Conservation (phyloP, 2,797 vertebrate species). For the Falco biarmicus region DNA sequence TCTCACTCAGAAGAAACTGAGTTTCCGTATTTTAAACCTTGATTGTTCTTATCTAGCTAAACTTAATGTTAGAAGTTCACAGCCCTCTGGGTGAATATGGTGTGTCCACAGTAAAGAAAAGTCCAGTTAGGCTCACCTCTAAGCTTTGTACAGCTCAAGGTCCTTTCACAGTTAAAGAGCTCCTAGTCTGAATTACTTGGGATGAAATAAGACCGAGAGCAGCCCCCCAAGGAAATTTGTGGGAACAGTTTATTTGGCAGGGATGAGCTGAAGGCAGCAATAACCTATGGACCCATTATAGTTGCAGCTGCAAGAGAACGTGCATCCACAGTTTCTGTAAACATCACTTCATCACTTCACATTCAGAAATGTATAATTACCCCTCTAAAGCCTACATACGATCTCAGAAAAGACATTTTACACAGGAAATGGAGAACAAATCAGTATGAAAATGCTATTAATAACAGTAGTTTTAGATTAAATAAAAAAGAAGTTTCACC, state of each 20-base stretch:
- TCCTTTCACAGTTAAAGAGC: not conserved
- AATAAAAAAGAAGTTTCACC: not conserved
- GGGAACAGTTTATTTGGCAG: not conserved
- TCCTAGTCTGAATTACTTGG: not conserved
- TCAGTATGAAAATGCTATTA: not conserved
- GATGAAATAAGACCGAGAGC: not conserved
- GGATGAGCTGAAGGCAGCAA: not conserved
- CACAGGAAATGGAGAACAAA: not conserved
- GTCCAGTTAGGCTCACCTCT: not conserved
- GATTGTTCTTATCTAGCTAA: not conserved
- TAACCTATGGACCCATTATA: not conserved
- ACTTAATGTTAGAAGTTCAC: not conserved
- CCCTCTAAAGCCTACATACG: not conserved
- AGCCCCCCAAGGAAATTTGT: not conserved
- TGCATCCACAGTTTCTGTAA: not conserved
- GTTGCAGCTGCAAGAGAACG: not conserved
- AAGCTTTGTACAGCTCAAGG: not conserved
- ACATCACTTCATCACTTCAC: not conserved
- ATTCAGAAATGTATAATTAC: not conserved
- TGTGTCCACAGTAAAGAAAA: not conserved
- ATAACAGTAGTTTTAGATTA: not conserved
- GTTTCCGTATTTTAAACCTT: not conserved
- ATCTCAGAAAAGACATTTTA: not conserved
- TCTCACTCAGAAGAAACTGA: not conserved
- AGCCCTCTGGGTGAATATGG: not conserved